phyloP scores from a whole-genome alignment of 2,888 invertebrate genomes.

The Tortrix viridana region DNA sequence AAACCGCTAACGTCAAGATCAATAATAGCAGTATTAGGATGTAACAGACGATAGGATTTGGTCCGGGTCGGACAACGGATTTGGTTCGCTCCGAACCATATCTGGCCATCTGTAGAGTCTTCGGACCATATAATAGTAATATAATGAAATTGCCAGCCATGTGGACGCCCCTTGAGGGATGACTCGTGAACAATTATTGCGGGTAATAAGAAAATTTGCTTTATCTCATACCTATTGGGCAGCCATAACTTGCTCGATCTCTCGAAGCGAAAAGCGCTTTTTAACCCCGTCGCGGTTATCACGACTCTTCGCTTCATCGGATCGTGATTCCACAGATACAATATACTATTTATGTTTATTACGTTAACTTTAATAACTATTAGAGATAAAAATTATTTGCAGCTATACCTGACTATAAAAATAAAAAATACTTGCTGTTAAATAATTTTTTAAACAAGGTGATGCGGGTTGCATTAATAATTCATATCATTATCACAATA shows the following conservation, averaged over 20 bases:
- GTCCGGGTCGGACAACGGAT: too few relatives aligned
- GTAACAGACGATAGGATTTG: too few relatives aligned
- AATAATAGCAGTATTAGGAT: too few relatives aligned
- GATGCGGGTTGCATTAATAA: too few relatives aligned
- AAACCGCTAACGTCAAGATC: too few relatives aligned
- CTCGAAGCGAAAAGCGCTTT: slow-evolving; percentile 19
- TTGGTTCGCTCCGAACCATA: too few relatives aligned
- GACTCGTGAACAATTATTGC: slow-evolving; percentile 64
- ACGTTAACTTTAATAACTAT: neutral
- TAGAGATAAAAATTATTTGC: neutral
- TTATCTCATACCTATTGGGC: slow-evolving; percentile 47
- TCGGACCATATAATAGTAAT: neutral
- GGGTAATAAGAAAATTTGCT: slow-evolving; percentile 50
- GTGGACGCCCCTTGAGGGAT: slow-evolving; percentile 50
- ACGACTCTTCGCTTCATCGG: slow-evolving; percentile 29
- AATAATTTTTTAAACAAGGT: neutral
- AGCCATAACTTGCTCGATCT: slow-evolving; percentile 22
- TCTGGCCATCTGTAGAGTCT: too few relatives aligned
- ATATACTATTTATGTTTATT: slow-evolving; percentile 7
- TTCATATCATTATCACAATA: too few relatives aligned
- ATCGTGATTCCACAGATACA: slow-evolving; percentile 20
- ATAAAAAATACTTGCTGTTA: neutral
- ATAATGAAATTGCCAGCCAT: neutral
- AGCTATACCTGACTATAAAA: neutral
- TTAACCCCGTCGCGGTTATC: slow-evolving; percentile 22